Base-by-base conservation (phyloP, 2,113 vertebrate species). In the Protobothrops mucrosquamatus region DNA sequence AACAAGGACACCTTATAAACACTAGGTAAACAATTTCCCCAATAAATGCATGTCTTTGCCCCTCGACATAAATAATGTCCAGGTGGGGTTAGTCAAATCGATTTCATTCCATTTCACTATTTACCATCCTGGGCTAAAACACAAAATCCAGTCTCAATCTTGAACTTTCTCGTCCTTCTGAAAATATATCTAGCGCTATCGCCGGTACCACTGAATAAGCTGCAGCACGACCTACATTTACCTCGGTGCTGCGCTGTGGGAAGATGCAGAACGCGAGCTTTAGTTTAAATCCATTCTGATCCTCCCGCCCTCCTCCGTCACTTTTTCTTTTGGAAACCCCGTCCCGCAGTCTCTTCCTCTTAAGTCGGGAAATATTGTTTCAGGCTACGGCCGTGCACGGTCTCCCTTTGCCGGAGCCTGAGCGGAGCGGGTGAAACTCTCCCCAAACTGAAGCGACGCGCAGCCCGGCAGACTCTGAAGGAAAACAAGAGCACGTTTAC, bases 401-500 rank as follows among this genome's bases (percentile, higher is more conserved):
- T 23, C 43, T n/a, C 23, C 56, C 11, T 11, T 10, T 29, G 4
- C 43, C 8, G 1, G 39, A 18, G 24, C 15, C 3, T 4, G 59
- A 23, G 59, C 22, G 26, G 61, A 23, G 61, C 61, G 8, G 43
- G 85, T 3, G 29, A 43, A 22, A 22, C 1, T 6, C 18, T 43
- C 1, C 1, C 74, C 74, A 22, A 39, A 9, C 18, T 9, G 18
- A 52, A 51, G 46, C 43, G 24, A 2, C 4, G 46, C 43, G 3
- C 85, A 51, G 23, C 23, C 54, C 7, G 1, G 8, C 8, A 55
- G 39, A 91, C 15, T 0, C 87, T 29, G 92, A 88, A 94, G 74
- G 94, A 96, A 96, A 97, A 96, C 97, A 96, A 96, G 95, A 96
- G 95, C 96, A 96, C 96, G 95, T 95, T 94, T 95, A 94, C 94